phyloP scores from a whole-genome alignment of 2,113 vertebrate species.

The Anser brachyrhynchus region DNA sequence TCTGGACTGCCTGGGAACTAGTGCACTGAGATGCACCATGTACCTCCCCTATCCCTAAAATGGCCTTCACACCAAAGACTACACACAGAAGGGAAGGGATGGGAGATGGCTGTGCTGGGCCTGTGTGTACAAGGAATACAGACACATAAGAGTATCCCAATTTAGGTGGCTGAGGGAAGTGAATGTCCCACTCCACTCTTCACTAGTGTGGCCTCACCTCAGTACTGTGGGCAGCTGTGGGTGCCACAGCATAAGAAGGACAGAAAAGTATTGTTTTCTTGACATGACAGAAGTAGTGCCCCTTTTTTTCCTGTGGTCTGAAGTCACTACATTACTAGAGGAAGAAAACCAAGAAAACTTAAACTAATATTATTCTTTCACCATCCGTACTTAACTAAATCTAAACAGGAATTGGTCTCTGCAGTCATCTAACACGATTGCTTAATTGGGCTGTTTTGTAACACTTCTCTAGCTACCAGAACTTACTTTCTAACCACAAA shows the following conservation, averaged over 20 bases:
- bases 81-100: fast-evolving
- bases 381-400: not conserved
- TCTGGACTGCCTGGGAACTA: not conserved
- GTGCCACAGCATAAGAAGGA: not conserved
- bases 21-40: not conserved
- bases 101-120: not conserved
- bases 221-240: not conserved
- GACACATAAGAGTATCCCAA: not conserved
- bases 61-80: not conserved
- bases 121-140: not conserved
- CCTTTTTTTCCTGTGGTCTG: not conserved
- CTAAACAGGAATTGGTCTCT: not conserved
- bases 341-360: not conserved
- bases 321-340: not conserved
- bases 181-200: not conserved
- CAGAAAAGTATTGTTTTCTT: not conserved
- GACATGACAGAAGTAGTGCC: fast-evolving
- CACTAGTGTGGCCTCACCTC: not conserved
- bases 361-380: not conserved
- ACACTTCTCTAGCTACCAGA: not conserved
- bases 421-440: not conserved
- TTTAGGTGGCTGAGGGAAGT: not conserved
- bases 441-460: not conserved
- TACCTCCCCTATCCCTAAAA: not conserved
- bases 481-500: slow-evolving; percentile 33